Base-by-base conservation (phyloP, 1,140 invertebrate genomes). In the Pantala flavescens region DNA sequence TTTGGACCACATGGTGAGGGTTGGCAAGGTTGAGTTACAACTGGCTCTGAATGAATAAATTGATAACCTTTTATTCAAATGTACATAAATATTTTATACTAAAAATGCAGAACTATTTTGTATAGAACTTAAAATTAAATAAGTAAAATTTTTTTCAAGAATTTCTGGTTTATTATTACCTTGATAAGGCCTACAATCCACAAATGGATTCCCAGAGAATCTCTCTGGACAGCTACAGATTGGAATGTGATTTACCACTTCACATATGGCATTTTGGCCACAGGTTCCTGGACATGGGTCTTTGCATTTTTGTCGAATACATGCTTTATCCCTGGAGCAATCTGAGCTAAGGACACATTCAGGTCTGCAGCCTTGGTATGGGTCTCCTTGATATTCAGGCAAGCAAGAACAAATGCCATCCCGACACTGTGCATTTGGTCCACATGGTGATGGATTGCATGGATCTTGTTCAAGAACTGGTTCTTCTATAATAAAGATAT, bases 281-380 rank as follows among this genome's bases (percentile, higher is more conserved):
- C 93, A 94, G 11, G 88, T 87, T 73, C 89, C 89, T 14, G 85
- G 84, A 79, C 91, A 92, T 19, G 90, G 91, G 82, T 93, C 87
- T 78, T 82, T 82, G 79, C 90, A 91, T 84, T 90, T 90, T 77
- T 87, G 89, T 78, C 86, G 85, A 21, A 89, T 80, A 79, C 91
- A 92, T 70, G 90, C 88, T 79, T 84, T 86, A 77, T 90, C 85
- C 77, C 86, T 85, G 14, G 87, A 81, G 80, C 91, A 92, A 78
- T 92, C 90, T 7, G 86, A 85, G 79, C 91, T 92, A 24, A 89
- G 84, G 7, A 89, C 84, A 82, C 91, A 92, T 83, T 91, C 88
- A 24, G 89, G 89, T 80, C 90, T 84, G 83, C 88, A 91, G 42
- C 88, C 89, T 76, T 86, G 86, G 79, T 92, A 92, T 24, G 91